Percentiles rank a stretch among this genome's conserved stretches.
These are phyloP conservation scores for Myotis vivesi DNA, from an alignment of 2,797 vertebrate species.

Conservation along the genomic window DNA sequence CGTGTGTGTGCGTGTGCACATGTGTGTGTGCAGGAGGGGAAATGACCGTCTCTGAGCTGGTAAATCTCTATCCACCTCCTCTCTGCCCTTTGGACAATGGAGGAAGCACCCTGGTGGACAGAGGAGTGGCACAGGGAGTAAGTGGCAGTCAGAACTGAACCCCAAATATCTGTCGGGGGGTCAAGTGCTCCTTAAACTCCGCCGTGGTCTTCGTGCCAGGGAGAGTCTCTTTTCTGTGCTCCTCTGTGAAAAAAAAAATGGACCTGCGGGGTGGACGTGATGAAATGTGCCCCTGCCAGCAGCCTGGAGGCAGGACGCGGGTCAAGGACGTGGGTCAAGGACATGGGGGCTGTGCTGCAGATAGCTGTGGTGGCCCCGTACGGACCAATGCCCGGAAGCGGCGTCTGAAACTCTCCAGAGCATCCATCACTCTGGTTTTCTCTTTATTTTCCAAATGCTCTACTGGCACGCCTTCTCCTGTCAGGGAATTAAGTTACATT, in stretches of 20 bases:
- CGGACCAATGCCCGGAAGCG: fast-evolving
- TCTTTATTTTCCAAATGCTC: slow-evolving; percentile 39
- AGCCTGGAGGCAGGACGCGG: fast-evolving
- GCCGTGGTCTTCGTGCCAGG: fast-evolving
- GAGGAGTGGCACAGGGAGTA: neutral
- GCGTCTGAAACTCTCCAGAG: neutral
- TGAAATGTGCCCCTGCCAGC: fast-evolving
- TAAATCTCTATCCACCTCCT: neutral
- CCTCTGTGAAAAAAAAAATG: neutral
- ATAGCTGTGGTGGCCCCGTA: neutral
- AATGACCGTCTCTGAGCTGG: neutral
- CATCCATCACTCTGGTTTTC: neutral
- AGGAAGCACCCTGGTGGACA: neutral
- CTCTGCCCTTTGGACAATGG: neutral
- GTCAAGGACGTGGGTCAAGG: fast-evolving
- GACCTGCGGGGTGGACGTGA: fast-evolving
- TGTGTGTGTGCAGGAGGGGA: neutral
- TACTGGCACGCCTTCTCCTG: neutral
- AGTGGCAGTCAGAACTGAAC: neutral
- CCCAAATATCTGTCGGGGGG: too few relatives aligned
- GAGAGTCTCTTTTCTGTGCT: neutral
- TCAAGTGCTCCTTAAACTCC: neutral
- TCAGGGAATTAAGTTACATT: slow-evolving; percentile 36
- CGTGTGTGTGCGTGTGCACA: fast-evolving
- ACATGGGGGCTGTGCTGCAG: fast-evolving